These are phyloP conservation scores for Antheraea assamensis DNA, from an alignment of 2,888 invertebrate species.

Conservation along the genomic window DNA sequence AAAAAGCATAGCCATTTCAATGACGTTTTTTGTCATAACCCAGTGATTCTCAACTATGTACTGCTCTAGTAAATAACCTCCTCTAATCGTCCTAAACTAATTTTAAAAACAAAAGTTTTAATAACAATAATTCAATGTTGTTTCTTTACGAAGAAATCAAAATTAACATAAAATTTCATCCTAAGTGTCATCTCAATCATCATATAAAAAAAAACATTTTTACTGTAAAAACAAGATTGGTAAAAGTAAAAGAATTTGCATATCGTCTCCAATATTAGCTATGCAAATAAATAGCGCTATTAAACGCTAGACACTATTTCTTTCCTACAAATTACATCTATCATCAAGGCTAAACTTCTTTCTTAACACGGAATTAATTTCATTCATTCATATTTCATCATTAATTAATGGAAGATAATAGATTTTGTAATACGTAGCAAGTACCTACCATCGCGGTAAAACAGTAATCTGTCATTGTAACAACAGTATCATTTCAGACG, in stretches of 20 bases:
- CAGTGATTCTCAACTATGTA: background rate
- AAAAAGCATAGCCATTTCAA: background rate
- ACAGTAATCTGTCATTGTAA: background rate
- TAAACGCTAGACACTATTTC: background rate
- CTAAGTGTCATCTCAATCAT: background rate
- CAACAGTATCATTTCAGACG: background rate
- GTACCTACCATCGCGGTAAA: background rate
- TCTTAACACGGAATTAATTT: background rate
- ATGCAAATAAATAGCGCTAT: background rate
- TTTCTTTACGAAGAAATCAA: no score
- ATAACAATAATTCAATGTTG: no score
- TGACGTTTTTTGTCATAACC: background rate
- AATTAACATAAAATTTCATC: no score
- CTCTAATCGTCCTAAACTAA: background rate
- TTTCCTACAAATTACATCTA: background rate
- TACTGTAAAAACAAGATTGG: background rate
- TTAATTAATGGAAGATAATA: background rate
- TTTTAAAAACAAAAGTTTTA: no score
- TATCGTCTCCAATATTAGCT: background rate
- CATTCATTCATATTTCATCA: background rate
- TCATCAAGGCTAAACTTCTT: background rate
- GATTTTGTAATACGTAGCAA: background rate
- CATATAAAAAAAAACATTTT: no score
- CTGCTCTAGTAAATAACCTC: background rate
- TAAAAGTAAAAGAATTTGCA: background rate